Evolutionary conservation across 2,113 vertebrate genomes (phyloP).

Genomic region (Vulpes vulpes): DNA sequence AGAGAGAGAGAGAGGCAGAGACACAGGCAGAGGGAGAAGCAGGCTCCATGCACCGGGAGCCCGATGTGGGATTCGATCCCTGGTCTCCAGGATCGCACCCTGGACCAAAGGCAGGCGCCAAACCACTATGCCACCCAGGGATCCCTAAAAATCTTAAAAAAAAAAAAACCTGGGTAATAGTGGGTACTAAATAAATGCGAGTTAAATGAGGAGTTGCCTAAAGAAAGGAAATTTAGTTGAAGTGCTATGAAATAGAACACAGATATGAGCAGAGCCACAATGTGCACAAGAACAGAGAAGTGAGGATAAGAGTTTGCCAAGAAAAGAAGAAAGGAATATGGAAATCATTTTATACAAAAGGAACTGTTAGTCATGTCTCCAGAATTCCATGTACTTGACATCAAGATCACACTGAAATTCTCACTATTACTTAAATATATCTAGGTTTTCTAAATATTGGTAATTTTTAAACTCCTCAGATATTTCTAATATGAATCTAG

Average conservation of each 20-base stretch:
- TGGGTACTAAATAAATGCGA: not conserved
- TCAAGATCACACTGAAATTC: not conserved
- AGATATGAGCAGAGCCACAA: not conserved
- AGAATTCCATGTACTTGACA: not conserved
- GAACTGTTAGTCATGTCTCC: not conserved
- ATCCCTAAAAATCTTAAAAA: too few relatives aligned
- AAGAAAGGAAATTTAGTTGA: not conserved
- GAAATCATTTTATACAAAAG: not conserved
- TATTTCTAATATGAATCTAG: not conserved
- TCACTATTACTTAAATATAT: not conserved
- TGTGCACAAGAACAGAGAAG: not conserved
- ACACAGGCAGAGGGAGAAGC: too few relatives aligned
- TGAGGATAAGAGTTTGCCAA: not conserved
- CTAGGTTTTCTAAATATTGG: not conserved
- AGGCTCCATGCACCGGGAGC: too few relatives aligned
- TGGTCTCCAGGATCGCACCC: too few relatives aligned
- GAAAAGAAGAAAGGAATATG: not conserved
- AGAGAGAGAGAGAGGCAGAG: too few relatives aligned
- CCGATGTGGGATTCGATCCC: too few relatives aligned
- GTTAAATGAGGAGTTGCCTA: not conserved
- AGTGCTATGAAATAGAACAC: not conserved
- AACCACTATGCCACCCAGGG: too few relatives aligned
- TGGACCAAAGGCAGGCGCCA: too few relatives aligned
- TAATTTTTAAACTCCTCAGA: not conserved
- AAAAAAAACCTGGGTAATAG: not conserved